Conservation (phyloP, 2,113 vertebrate genomes). For the Nothoprocta pentlandii region DNA sequence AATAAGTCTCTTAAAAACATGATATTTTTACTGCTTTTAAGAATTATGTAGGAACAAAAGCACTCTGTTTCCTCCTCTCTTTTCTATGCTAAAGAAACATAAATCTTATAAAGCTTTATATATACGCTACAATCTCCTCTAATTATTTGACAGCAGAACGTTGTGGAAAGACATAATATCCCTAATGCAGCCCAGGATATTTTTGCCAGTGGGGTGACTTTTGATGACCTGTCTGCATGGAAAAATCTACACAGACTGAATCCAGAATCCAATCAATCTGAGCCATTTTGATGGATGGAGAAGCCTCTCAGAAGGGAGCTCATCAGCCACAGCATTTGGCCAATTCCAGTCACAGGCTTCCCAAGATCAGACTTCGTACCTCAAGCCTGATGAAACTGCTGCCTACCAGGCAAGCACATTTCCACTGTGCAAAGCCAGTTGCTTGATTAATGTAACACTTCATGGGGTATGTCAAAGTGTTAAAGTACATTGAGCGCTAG, state of each 20-base stretch:
- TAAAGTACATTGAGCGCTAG: not conserved
- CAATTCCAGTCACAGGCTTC: not conserved
- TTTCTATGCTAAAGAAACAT: not conserved
- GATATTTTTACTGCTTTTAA: not conserved
- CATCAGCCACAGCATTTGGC: not conserved
- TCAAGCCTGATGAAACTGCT: not conserved
- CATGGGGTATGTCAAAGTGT: not conserved
- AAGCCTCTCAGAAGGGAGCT: not conserved
- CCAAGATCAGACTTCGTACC: not conserved
- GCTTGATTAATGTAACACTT: not conserved
- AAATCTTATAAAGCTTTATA: not conserved
- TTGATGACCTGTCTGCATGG: not conserved
- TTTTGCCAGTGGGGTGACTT: not conserved
- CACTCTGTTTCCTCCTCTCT: not conserved
- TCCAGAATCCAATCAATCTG: not conserved
- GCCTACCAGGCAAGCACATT: not conserved
- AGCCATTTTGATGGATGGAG: accelerated
- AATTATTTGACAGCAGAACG: not conserved
- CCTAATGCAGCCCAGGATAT: not conserved
- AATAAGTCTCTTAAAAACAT: not conserved
- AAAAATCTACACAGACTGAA: not conserved
- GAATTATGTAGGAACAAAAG: not conserved
- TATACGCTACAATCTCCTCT: not conserved
- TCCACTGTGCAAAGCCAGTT: not conserved
- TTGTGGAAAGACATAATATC: not conserved